These are phyloP conservation scores for Notarius lentiginosus DNA, from an alignment of 2,113 vertebrate genomes.

Conservation along the genomic window DNA sequence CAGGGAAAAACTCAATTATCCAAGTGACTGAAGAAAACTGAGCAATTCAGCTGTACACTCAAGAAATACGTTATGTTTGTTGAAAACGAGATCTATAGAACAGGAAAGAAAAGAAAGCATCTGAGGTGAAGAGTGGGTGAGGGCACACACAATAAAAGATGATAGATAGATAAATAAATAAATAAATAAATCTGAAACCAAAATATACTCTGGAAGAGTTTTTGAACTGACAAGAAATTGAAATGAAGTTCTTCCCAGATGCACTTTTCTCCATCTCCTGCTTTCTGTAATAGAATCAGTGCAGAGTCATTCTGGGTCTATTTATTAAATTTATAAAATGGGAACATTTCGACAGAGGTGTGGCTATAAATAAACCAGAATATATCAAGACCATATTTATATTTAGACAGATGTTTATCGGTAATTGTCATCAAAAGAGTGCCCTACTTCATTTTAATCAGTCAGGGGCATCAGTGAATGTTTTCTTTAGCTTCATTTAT, in stretches of 20 bases:
- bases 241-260: neutral
- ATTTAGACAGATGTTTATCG: too few species aligned
- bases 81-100: neutral
- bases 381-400: too few species aligned
- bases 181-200: neutral
- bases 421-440: too few species aligned
- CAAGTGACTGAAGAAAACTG: neutral
- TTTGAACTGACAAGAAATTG: neutral
- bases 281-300: neutral
- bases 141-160: neutral
- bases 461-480: neutral
- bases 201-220: neutral
- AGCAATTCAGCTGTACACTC: neutral
- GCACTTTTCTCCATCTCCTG: neutral
- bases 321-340: neutral
- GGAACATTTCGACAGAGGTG: neutral
- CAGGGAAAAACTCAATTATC: neutral
- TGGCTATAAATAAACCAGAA: neutral
- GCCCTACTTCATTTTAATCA: neutral
- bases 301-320: neutral
- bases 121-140: neutral
- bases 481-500: neutral
- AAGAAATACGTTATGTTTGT: neutral
- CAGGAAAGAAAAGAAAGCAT: neutral
- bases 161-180: neutral